Evolutionary conservation across 2,888 invertebrate genomes (phyloP).

Genomic region (Megalurothrips usitatus): DNA sequence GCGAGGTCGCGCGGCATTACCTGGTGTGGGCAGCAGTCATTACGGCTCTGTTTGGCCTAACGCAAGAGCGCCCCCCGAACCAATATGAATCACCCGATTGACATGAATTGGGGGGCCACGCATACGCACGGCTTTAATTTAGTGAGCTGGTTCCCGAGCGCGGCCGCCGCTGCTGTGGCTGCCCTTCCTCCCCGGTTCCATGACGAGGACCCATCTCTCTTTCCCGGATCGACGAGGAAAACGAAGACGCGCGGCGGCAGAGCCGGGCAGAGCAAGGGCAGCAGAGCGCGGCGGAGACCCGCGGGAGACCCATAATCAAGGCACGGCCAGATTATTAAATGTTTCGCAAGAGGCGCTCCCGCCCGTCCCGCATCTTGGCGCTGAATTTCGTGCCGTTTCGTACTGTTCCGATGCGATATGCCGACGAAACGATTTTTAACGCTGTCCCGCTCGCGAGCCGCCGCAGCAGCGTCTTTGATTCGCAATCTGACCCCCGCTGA

Average conservation of each 20-base stretch:
- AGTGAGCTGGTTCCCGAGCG: not conserved
- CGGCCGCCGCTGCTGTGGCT: not conserved
- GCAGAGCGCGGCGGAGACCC: not conserved
- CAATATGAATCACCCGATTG: constrained; percentile 15
- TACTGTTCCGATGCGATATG: too few relatives aligned
- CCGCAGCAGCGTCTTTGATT: not conserved
- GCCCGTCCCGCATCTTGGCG: too few relatives aligned
- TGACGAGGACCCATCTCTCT: not conserved
- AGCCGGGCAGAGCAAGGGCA: not conserved
- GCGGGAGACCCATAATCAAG: too few relatives aligned
- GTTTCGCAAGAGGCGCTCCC: not conserved
- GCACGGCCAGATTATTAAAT: not conserved
- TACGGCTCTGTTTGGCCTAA: constrained; percentile 15
- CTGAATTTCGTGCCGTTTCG: too few relatives aligned
- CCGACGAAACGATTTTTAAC: too few relatives aligned
- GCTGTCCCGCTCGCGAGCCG: too few relatives aligned
- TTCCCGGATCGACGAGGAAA: not conserved
- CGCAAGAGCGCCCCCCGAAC: not conserved
- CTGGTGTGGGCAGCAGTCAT: not conserved
- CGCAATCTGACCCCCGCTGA: not conserved
- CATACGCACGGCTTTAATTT: not conserved
- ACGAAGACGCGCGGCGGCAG: not conserved
- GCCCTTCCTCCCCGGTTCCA: not conserved
- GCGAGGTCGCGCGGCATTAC: not conserved
- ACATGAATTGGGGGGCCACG: constrained; percentile 16